Percentiles rank a stretch among this genome's conserved stretches.
Evolutionary conservation across 2,797 vertebrate species (phyloP).

Genomic region (Dicrostonyx torquatus): DNA sequence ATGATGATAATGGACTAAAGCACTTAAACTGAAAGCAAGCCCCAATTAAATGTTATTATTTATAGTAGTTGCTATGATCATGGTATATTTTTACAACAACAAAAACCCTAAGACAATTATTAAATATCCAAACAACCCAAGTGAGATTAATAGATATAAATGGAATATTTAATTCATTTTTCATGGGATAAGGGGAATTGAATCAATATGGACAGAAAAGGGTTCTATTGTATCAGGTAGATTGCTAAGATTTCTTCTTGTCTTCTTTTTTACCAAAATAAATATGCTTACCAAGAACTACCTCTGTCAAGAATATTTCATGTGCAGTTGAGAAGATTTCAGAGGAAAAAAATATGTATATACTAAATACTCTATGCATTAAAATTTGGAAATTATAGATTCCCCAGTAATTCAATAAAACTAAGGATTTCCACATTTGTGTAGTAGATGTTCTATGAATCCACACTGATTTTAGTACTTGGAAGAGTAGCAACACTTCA

Average conservation of each 20-base stretch:
- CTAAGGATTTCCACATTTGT: not conserved
- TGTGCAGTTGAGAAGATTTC: not conserved
- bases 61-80: not conserved
- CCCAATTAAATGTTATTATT: not conserved
- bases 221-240: not conserved
- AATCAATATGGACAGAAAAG: not conserved
- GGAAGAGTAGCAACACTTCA: not conserved
- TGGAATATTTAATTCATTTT: not conserved
- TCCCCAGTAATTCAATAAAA: not conserved
- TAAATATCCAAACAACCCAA: not conserved
- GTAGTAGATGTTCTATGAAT: not conserved
- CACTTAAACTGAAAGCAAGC: not conserved
- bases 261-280: not conserved
- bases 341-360: not conserved
- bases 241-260: not conserved
- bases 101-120: not conserved
- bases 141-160: not conserved
- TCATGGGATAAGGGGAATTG: not conserved
- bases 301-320: conserved; percentile 4
- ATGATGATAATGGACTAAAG: not conserved
- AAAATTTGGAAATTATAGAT: not conserved
- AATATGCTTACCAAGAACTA: not conserved
- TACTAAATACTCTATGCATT: not conserved
- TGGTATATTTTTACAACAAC: not conserved
- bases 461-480: not conserved